Conservation (phyloP, 2,113 vertebrate genomes). For the Perca fluviatilis region DNA sequence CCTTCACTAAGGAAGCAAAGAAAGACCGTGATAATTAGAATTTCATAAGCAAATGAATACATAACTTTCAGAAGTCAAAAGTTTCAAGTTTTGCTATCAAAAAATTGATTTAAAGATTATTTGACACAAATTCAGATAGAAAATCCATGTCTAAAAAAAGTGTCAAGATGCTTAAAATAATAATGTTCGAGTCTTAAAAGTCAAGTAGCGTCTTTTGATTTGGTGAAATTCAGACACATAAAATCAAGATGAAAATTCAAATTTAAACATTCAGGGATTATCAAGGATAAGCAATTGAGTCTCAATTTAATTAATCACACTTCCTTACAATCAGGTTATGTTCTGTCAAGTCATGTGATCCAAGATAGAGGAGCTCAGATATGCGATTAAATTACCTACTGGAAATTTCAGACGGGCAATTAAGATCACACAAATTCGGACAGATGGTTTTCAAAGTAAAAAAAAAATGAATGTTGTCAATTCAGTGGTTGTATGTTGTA, state of each 20-base stretch:
- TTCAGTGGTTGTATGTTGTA: neutral
- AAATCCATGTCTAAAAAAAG: neutral
- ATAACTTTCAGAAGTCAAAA: neutral
- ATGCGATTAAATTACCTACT: neutral
- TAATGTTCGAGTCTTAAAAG: neutral
- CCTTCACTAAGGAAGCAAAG: neutral
- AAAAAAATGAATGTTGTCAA: neutral
- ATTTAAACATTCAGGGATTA: neutral
- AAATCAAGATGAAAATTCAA: neutral
- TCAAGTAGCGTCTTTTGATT: neutral
- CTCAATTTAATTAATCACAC: neutral
- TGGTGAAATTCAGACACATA: neutral
- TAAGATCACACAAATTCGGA: neutral
- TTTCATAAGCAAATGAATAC: neutral
- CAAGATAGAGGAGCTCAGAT: neutral
- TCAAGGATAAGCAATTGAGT: neutral
- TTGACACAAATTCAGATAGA: neutral
- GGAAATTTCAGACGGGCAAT: neutral
- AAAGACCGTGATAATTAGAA: neutral
- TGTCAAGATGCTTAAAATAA: neutral
- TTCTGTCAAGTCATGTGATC: neutral
- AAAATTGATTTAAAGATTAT: neutral
- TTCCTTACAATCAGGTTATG: neutral
- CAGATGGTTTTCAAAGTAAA: neutral
- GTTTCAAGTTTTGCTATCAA: neutral